phyloP scores from a whole-genome alignment of 2,888 invertebrate genomes.

The Phrixothrix hirtus region DNA sequence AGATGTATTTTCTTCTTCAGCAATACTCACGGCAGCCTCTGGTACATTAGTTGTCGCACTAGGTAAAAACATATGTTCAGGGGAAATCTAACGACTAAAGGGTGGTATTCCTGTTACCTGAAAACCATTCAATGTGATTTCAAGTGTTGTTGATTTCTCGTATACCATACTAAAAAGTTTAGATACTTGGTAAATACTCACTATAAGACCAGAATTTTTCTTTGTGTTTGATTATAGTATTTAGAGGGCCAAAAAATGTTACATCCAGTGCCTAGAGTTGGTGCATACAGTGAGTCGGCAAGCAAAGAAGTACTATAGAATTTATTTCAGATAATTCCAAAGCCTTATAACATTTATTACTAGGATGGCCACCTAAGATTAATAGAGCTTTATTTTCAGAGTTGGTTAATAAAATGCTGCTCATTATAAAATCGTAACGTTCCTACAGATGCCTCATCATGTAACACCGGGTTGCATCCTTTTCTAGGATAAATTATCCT shows the following conservation, averaged over 20 bases:
- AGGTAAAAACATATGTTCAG: not conserved
- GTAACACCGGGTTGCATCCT: not conserved
- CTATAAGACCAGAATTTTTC: not conserved
- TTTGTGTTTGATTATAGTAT: not conserved
- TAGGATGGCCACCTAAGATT: conserved; percentile 4
- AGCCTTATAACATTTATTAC: not conserved
- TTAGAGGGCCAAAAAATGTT: conserved; percentile 1
- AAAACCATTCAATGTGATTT: conserved; percentile 1
- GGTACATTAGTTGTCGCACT: not conserved
- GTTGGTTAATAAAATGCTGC: not conserved
- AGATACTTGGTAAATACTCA: not conserved
- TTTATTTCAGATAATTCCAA: conserved; percentile 44
- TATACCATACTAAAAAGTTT: conserved; percentile 1
- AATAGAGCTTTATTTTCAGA: conserved; percentile 4
- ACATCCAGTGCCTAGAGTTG: conserved; percentile 2
- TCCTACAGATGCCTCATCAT: not conserved
- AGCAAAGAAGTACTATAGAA: conserved; percentile 37
- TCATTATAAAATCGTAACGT: not conserved
- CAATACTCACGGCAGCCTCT: not conserved
- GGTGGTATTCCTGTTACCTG: not conserved
- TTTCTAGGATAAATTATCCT: not conserved
- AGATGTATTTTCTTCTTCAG: not conserved
- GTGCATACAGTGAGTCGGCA: conserved; percentile 20
- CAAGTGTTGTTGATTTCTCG: too few species aligned
- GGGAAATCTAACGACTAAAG: too few species aligned